phyloP scores from a whole-genome alignment of 2,113 vertebrate genomes.

The Lagenorhynchus albirostris region DNA sequence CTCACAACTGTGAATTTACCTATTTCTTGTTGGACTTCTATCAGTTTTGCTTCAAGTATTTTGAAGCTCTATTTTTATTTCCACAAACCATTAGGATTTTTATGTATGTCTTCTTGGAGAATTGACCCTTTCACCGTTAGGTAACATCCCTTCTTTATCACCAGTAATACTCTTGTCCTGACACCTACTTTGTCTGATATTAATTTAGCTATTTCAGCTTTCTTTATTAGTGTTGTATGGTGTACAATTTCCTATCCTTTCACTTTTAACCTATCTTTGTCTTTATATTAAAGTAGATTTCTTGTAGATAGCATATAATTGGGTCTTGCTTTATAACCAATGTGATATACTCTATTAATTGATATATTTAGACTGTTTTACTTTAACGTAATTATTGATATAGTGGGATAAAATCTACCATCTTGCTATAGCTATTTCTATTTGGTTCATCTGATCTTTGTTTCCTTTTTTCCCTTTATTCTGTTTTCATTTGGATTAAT shows the following conservation, averaged over 20 bases:
- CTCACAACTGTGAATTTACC: too few relatives aligned
- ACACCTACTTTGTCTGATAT: neutral
- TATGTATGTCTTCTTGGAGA: neutral
- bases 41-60: neutral
- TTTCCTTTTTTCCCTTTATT: neutral
- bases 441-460: neutral
- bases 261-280: neutral
- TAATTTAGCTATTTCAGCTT: neutral
- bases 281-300: neutral
- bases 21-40: neutral
- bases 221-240: neutral
- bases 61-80: neutral
- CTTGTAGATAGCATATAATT: neutral
- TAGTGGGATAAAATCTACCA: neutral
- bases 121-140: accelerated
- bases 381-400: neutral
- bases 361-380: neutral
- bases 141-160: too few relatives aligned
- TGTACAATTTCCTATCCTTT: neutral
- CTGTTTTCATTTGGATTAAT: neutral
- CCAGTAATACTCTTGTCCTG: neutral
- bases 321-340: neutral
- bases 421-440: neutral
- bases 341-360: neutral
- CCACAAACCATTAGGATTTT: neutral